These are phyloP conservation scores for Linyphia triangularis DNA, from an alignment of 2,888 invertebrate species.

Conservation along the genomic window DNA sequence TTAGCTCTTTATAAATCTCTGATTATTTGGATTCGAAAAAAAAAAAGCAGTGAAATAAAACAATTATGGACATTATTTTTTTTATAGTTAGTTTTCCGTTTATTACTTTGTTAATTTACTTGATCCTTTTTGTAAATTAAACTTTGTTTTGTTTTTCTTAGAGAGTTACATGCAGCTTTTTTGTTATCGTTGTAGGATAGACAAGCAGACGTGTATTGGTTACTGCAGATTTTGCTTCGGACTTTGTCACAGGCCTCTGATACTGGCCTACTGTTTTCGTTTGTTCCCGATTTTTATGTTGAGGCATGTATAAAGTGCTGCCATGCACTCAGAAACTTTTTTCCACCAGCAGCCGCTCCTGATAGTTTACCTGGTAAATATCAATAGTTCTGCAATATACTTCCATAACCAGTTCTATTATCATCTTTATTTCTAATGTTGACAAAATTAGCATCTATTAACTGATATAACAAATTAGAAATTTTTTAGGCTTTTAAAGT, in stretches of 20 bases:
- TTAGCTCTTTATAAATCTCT: too few relatives aligned
- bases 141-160: background rate
- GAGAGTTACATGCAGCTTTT: background rate
- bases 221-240: constrained; percentile 83
- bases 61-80: background rate
- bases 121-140: background rate
- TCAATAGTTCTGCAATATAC: too few relatives aligned
- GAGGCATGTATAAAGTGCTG: constrained; percentile 85
- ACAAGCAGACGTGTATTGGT: constrained; percentile 84
- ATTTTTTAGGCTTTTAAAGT: too few relatives aligned
- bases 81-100: background rate
- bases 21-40: too few relatives aligned
- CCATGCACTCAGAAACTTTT: constrained; percentile 84
- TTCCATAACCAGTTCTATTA: too few relatives aligned
- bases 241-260: constrained; percentile 84
- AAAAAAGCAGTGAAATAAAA: too few relatives aligned
- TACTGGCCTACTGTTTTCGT: constrained; percentile 85
- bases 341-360: constrained; percentile 83
- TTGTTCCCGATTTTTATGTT: constrained; percentile 87
- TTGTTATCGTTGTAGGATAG: constrained; percentile 78
- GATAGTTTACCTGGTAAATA: constrained; percentile 82
- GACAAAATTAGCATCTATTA: too few relatives aligned
- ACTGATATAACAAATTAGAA: too few relatives aligned
- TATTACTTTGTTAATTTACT: background rate
- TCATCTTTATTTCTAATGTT: too few relatives aligned